These are phyloP conservation scores for Peromyscus attwateri DNA, from an alignment of 2,797 vertebrate species.

Conservation along the genomic window DNA sequence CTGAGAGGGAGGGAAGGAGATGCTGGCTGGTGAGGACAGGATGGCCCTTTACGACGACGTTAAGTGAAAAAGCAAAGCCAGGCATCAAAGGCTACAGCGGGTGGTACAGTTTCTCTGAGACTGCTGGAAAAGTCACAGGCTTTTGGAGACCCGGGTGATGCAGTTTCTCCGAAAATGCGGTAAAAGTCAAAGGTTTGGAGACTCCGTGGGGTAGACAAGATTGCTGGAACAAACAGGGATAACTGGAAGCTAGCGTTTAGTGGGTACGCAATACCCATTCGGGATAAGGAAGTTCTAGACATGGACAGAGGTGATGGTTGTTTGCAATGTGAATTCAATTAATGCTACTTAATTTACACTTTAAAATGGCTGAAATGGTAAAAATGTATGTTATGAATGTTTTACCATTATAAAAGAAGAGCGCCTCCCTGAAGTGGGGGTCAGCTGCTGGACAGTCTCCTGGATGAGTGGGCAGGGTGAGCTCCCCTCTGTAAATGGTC, in stretches of 20 bases:
- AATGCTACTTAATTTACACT: background rate
- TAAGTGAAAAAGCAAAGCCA: background rate
- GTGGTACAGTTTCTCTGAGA: background rate
- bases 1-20: background rate
- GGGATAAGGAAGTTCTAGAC: background rate
- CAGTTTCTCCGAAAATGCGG: background rate
- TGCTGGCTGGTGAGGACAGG: no score
- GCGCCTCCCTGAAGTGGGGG: background rate
- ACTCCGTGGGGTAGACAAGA: rapidly evolving
- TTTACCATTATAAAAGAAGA: background rate
- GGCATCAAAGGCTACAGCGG: background rate
- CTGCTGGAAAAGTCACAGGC: background rate
- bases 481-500: background rate
- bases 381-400: background rate
- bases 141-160: background rate
- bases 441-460: background rate
- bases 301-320: no score
- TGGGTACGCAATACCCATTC: background rate
- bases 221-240: background rate
- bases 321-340: background rate
- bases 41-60: background rate
- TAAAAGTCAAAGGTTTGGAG: background rate
- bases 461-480: background rate
- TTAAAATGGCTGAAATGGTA: background rate
- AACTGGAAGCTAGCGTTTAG: rapidly evolving